These are phyloP conservation scores for Thymelicus acteon DNA, from an alignment of 2,888 invertebrate genomes.

Conservation along the genomic window DNA sequence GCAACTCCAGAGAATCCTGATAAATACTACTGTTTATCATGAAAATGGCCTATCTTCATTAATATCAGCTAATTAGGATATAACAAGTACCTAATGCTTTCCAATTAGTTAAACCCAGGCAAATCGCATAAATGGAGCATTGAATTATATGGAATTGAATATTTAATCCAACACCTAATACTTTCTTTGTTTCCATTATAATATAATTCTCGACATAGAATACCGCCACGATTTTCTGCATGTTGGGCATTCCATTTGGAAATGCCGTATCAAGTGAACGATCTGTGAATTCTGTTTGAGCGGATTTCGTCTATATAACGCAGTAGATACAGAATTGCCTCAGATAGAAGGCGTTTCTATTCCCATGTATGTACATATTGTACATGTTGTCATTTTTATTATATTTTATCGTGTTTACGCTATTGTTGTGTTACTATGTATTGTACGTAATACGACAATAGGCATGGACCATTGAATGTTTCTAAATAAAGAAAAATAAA, in stretches of 20 bases:
- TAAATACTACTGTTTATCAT: too few species aligned
- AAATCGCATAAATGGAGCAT: neutral
- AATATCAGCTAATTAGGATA: too few species aligned
- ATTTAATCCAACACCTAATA: neutral
- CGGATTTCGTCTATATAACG: neutral
- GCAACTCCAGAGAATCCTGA: too few species aligned
- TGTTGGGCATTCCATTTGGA: neutral
- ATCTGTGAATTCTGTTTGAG: slow-evolving; percentile 11
- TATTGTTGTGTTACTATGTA: too few species aligned
- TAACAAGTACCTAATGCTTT: too few species aligned
- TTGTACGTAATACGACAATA: too few species aligned
- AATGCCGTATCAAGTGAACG: slow-evolving; percentile 4
- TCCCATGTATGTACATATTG: too few species aligned
- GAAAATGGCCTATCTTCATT: too few species aligned
- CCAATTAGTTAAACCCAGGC: neutral
- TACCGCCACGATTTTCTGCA: slow-evolving; percentile 2
- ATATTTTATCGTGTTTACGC: too few species aligned
- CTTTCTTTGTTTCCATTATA: neutral
- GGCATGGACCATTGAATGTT: too few species aligned
- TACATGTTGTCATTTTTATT: too few species aligned
- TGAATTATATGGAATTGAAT: neutral
- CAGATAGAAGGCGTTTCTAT: neutral
- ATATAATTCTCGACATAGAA: neutral
- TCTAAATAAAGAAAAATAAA: too few species aligned
- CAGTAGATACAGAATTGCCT: neutral